These are phyloP conservation scores for Scaptomyza caliginosa DNA, from an alignment of 2,888 invertebrate species.

Conservation along the genomic window DNA sequence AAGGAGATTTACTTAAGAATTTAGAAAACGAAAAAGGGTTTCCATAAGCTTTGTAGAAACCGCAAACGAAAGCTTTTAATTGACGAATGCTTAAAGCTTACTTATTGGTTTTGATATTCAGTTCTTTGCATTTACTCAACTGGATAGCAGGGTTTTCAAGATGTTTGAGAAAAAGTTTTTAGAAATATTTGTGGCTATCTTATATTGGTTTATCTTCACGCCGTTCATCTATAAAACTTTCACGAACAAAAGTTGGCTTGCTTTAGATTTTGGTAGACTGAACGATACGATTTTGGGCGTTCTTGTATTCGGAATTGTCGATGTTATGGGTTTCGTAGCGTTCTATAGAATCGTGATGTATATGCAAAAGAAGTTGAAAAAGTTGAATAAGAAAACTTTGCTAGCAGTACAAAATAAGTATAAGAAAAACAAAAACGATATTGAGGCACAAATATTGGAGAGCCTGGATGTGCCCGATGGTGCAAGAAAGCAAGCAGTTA, in stretches of 20 bases:
- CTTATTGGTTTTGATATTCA: background rate
- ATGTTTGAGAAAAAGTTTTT: slow-evolving; percentile 36
- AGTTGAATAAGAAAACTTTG: slow-evolving; percentile 4
- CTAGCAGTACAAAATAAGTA: background rate
- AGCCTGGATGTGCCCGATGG: slow-evolving; percentile 5
- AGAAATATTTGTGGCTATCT: slow-evolving; percentile 17
- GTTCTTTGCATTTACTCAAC: background rate
- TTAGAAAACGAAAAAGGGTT: background rate
- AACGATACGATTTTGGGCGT: slow-evolving; percentile 4
- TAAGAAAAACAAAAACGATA: background rate
- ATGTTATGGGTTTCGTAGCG: background rate
- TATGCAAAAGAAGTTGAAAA: background rate
- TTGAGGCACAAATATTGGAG: background rate
- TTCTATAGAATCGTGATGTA: slow-evolving; percentile 17
- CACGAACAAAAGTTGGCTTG: background rate
- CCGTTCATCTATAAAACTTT: background rate
- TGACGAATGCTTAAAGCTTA: background rate
- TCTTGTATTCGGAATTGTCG: slow-evolving; percentile 11
- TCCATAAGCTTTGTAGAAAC: background rate
- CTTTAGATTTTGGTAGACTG: slow-evolving; percentile 2
- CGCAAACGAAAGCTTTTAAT: background rate
- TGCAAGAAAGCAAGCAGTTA: background rate
- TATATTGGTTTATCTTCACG: slow-evolving; percentile 16
- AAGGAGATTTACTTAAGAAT: background rate
- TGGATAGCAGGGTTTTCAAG: background rate